Percentiles rank a stretch among this genome's conserved stretches.
Conservation (phyloP, 64 coral and sea anemone species). For the Trachythela sp. region DNA sequence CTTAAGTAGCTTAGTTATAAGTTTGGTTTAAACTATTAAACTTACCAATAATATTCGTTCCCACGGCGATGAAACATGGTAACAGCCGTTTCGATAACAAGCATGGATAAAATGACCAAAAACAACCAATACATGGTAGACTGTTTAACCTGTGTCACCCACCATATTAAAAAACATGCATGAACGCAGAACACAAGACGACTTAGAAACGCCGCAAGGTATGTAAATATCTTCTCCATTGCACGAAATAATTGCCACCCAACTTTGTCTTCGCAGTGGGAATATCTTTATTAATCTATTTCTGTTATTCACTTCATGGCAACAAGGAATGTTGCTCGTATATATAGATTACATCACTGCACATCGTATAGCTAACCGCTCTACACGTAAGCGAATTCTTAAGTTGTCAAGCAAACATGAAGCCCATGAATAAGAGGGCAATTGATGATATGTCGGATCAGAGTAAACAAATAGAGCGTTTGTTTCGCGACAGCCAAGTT, state of each 20-base stretch:
- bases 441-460: neutral
- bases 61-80: constrained; percentile 13
- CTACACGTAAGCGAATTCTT: too few relatives aligned
- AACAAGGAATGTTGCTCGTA: too few relatives aligned
- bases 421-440: neutral
- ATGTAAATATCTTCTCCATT: constrained; percentile 7
- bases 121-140: neutral
- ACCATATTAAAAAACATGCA: neutral
- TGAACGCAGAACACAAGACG: constrained; percentile 7
- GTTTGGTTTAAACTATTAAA: too few relatives aligned
- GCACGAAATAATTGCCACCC: too few relatives aligned
- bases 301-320: too few relatives aligned
- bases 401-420: neutral
- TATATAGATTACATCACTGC: too few relatives aligned
- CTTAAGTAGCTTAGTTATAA: too few relatives aligned
- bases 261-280: too few relatives aligned
- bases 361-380: too few relatives aligned
- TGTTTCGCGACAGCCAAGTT: neutral
- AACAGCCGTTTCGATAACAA: constrained; percentile 7
- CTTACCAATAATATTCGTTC: constrained; percentile 12
- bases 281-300: too few relatives aligned
- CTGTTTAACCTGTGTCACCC: constrained; percentile 6
- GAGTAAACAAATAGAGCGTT: neutral
- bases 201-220: neutral
- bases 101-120: neutral